phyloP scores from a whole-genome alignment of 2,888 invertebrate genomes.

The Conus canariensis region DNA sequence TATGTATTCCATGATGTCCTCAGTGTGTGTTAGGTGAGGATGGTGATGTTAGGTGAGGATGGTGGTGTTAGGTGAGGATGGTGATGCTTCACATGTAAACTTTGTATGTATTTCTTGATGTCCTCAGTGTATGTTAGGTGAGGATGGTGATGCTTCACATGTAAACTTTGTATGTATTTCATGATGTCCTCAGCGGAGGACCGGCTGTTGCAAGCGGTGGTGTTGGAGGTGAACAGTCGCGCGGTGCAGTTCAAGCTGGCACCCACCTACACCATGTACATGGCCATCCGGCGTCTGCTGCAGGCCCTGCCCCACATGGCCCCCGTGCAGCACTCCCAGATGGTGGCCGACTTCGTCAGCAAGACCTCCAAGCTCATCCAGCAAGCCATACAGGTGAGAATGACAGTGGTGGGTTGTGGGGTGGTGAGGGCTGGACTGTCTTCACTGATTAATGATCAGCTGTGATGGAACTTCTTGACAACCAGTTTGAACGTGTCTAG shows the following conservation, averaged over 20 bases:
- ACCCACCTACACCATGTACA: conserved; percentile 97
- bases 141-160: too few species aligned
- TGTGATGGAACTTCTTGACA: too few species aligned
- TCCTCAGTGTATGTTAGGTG: conserved; percentile 53
- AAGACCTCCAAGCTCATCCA: conserved; percentile 93
- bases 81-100: too few species aligned
- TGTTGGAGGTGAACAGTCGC: conserved; percentile 86
- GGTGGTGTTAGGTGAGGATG: too few species aligned
- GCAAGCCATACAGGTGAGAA: conserved; percentile 87
- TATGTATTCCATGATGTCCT: too few species aligned
- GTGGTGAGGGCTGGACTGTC: too few species aligned
- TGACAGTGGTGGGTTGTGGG: not conserved
- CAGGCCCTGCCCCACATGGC: conserved; percentile 95
- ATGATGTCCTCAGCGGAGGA: conserved; percentile 86
- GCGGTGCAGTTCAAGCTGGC: conserved; percentile 92
- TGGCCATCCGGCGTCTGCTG: conserved; percentile 95
- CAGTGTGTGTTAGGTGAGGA: too few species aligned
- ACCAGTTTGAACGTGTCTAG: too few species aligned
- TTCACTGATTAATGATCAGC: too few species aligned
- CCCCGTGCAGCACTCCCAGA: conserved; percentile 94
- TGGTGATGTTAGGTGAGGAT: too few species aligned
- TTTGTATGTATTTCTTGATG: too few species aligned
- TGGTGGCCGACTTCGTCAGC: conserved; percentile 92
- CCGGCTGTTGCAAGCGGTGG: conserved; percentile 91
- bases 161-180: too few species aligned